These are phyloP conservation scores for Apolygus lucorum DNA, from an alignment of 1,140 invertebrate species.

Conservation along the genomic window DNA sequence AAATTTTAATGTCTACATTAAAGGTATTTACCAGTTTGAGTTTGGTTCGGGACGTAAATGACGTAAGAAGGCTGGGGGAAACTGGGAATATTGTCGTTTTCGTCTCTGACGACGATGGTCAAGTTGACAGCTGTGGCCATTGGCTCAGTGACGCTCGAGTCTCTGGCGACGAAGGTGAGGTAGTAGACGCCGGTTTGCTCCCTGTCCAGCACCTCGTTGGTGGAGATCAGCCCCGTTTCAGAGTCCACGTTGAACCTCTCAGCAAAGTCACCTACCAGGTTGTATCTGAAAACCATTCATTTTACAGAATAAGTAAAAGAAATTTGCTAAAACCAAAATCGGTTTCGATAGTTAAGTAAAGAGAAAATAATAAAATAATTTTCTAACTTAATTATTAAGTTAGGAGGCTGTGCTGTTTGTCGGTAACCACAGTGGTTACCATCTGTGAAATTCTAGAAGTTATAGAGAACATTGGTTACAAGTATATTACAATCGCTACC, in stretches of 20 bases:
- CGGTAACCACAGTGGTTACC: no score
- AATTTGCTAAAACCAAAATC: no score
- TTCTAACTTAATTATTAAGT: no score
- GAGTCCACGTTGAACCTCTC: conserved; percentile 65
- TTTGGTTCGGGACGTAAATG: conserved; percentile 69
- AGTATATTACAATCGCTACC: no score
- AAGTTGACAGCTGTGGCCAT: conserved; percentile 68
- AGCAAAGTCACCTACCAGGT: conserved; percentile 66
- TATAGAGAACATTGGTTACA: no score
- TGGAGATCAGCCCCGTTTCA: conserved; percentile 64
- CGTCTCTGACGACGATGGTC: conserved; percentile 66
- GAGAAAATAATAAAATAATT: no score
- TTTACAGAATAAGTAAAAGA: no score
- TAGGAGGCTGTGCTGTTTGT: no score
- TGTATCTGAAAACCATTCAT: conserved; percentile 60
- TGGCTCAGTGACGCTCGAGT: conserved; percentile 74
- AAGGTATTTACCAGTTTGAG: conserved; percentile 47
- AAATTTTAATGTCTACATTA: no score
- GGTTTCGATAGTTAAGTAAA: no score
- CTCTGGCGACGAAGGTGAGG: conserved; percentile 74
- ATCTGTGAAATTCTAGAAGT: no score
- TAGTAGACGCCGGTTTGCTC: conserved; percentile 67
- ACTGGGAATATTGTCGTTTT: conserved; percentile 78
- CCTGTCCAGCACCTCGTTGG: conserved; percentile 61
- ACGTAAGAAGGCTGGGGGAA: conserved; percentile 64